Base-by-base conservation (phyloP, 1,140 invertebrate species). In the Harpegnathos saltator region DNA sequence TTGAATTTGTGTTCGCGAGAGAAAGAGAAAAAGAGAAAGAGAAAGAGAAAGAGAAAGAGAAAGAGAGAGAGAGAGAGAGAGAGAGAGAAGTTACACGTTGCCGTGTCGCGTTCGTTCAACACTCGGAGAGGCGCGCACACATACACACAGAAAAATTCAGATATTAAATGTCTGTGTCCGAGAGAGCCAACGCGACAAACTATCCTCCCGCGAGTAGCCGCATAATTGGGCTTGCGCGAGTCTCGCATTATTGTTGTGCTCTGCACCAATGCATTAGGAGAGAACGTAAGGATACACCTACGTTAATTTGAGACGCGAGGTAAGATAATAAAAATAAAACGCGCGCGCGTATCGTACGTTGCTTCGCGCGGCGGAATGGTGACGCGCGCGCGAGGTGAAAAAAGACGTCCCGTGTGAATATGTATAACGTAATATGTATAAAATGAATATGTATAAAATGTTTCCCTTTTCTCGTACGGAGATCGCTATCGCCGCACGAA, bases 71-170 rank as follows among this genome's bases (percentile, higher is more conserved):
- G 29, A 33, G 29, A 33, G 29, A 33, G 5, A 33, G 38, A 44
- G 38, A 44, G 9, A 58, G 75, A 80, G 75, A 80, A 80, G 58
- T 80, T 80, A 33, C 65, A 80, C 14, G 33, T 59, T 71, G 54
- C 75, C 65, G 71, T 7, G 33, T 59, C 59, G 54, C 75, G 65
- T 71, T 69, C 48, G 65, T 80, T 69, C 33, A 44, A 59, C 15
- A 52, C 71, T 26, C 17, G 19, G n/a, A 74, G n/a, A 22, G 17
- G 48, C 44, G 59, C 14, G 50, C n/a, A n/a, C n/a, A n/a, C n/a
- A n/a, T n/a, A n/a, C n/a, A n/a, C n/a, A n/a, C n/a, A n/a, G n/a
- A n/a, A n/a, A n/a, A 58, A 69, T 69, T 69, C 74, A 29, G 33
- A 69, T 33, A 22, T 69, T 69, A 69, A 78, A 78, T 26, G 52